Evolutionary conservation across 2,888 invertebrate genomes (phyloP).

Genomic region (Sepioteuthis lessoniana): DNA sequence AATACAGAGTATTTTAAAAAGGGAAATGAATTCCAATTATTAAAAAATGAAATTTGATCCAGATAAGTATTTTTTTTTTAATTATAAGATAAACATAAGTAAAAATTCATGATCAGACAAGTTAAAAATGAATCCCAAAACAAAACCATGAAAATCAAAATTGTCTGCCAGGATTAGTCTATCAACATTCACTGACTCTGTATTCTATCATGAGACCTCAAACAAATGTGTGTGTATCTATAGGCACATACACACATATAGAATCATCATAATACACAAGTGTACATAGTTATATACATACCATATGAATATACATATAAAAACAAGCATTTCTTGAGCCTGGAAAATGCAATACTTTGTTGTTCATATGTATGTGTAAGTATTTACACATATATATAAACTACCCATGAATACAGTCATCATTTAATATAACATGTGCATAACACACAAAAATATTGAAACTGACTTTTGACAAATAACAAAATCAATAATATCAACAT

Average conservation of each 20-base stretch:
- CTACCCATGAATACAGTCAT: slow-evolving; percentile 33
- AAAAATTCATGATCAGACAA: background rate
- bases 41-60: background rate
- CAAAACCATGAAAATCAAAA: background rate
- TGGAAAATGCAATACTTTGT: background rate
- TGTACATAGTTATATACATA: slow-evolving; percentile 25
- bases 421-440: slow-evolving; percentile 34
- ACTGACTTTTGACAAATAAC: background rate
- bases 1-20: background rate
- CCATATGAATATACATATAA: background rate
- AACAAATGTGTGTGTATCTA: slow-evolving; percentile 34
- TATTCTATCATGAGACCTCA: background rate
- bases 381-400: background rate
- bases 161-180: background rate
- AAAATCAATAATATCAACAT: slow-evolving; percentile 16
- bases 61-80: background rate
- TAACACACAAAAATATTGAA: background rate
- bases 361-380: background rate
- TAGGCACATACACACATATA: background rate
- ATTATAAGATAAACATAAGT: background rate
- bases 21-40: background rate
- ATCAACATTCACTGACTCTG: background rate
- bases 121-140: background rate
- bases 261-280: background rate
- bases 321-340: background rate